These are phyloP conservation scores for Sycophila texana DNA, from an alignment of 2,888 invertebrate species.

Conservation along the genomic window DNA sequence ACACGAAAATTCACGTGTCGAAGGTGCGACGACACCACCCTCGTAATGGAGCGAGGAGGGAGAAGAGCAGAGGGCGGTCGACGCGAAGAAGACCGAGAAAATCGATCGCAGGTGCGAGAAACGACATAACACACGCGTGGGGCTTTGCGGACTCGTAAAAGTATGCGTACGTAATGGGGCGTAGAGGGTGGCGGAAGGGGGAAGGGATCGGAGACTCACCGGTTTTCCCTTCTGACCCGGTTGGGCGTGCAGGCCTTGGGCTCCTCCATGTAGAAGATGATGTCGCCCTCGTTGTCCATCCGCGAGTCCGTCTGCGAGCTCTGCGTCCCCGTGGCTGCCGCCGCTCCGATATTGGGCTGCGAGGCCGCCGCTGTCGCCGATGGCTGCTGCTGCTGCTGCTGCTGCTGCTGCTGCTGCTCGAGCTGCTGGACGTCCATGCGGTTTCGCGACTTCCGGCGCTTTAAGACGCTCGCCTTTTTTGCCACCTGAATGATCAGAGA, in stretches of 20 bases:
- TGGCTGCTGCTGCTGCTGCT: conserved; percentile 60
- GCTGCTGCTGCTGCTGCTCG: conserved; percentile 55
- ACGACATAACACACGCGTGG: not conserved
- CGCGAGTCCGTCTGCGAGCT: conserved; percentile 67
- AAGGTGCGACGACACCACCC: not conserved
- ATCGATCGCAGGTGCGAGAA: conserved; percentile 32
- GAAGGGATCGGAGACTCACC: conserved; percentile 68
- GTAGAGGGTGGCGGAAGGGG: too few relatives aligned
- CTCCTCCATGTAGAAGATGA: conserved; percentile 82
- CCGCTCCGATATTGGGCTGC: conserved; percentile 56
- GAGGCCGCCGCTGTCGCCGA: conserved; percentile 60
- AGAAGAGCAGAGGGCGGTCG: not conserved
- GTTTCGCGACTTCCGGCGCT: conserved; percentile 82
- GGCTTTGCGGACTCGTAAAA: not conserved
- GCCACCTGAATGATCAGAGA: conserved; percentile 85
- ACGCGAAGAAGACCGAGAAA: conserved; percentile 3
- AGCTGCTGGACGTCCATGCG: conserved; percentile 79
- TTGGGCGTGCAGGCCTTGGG: conserved; percentile 78
- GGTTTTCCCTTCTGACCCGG: conserved; percentile 71
- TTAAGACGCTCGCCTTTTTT: conserved; percentile 84
- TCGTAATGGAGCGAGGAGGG: not conserved
- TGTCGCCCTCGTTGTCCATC: conserved; percentile 80
- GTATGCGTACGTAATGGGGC: too few relatives aligned
- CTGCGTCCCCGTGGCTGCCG: conserved; percentile 60
- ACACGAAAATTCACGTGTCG: not conserved